Base-by-base conservation (phyloP, 2,113 vertebrate species). In the Equus przewalskii region DNA sequence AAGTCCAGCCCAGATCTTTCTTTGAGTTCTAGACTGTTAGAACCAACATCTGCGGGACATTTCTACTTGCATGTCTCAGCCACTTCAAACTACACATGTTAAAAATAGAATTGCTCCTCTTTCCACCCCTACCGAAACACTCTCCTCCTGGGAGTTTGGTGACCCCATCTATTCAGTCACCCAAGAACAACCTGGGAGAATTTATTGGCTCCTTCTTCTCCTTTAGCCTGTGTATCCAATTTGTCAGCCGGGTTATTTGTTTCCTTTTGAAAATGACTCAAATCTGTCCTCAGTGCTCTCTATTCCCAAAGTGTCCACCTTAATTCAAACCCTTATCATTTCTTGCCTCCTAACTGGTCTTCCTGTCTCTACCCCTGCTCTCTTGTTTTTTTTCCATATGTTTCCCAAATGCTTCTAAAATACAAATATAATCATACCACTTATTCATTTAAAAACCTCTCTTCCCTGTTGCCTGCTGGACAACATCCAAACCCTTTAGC, bases 391-490 rank as follows among this genome's bases (percentile, higher is more conserved):
- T 92, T 75, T 41, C 44, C 26, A 7, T 72, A 26, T 85, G 16
- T 78, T 96, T 94, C 36, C 64, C 30, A 69, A 87, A 62, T 49
- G 49, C 67, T 60, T 83, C 58, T 94, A 72, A 90, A 94, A 82
- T 62, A 58, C 41, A 70, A 73, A 49, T 69, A 5, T 65, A 64
- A 75, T 51, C 10, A 5, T 60, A 12, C 54, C 33, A 15, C 22
- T 73, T 79, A 41, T n/a, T 73, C 79, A 41, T n/a, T 64, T 67
- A 94, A 89, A 96, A 84, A 91, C 62, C 83, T 65, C 64, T 78
- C 28, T 15, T 89, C 26, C 9, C 28, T 65, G 36, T 79, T 76
- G 75, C 19, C 64, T 87, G 41, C n/a, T 46, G 49, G 69, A 86
- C 36, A 65, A 26, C 18, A 56, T 78, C 62, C 56, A 82, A 92